These are phyloP conservation scores for Adelognathus sp. DNA, from an alignment of 2,888 invertebrate species.

Conservation along the genomic window DNA sequence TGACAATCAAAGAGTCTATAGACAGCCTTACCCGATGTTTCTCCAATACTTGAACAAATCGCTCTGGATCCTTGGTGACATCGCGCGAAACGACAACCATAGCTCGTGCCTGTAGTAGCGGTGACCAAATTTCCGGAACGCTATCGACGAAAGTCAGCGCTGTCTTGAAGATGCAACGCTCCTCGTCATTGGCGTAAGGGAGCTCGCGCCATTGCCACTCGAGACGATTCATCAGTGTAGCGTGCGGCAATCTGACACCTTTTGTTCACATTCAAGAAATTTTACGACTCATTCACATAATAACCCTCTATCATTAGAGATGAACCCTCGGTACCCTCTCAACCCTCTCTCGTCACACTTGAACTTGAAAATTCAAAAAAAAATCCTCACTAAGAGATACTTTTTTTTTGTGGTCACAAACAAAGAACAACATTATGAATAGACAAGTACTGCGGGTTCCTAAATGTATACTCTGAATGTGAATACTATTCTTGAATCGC, in stretches of 20 bases:
- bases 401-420: too few relatives aligned
- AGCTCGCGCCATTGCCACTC: slow-evolving; percentile 94
- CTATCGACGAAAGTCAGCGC: slow-evolving; percentile 96
- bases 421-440: too few relatives aligned
- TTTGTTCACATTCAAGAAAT: slow-evolving; percentile 42
- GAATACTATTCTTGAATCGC: too few relatives aligned
- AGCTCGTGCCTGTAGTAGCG: slow-evolving; percentile 86
- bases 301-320: too few relatives aligned
- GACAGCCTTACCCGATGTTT: slow-evolving; percentile 84
- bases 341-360: too few relatives aligned
- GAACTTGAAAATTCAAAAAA: too few relatives aligned
- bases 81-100: slow-evolving; percentile 89
- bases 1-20: not conserved
- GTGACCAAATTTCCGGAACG: slow-evolving; percentile 93
- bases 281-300: too few relatives aligned
- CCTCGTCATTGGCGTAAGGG: slow-evolving; percentile 87
- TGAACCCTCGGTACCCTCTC: too few relatives aligned
- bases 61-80: slow-evolving; percentile 90
- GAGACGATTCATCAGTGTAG: slow-evolving; percentile 90
- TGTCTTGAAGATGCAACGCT: slow-evolving; percentile 92
- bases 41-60: slow-evolving; percentile 86
- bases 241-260: slow-evolving; percentile 92
- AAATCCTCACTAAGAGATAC: too few relatives aligned
- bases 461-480: too few relatives aligned
- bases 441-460: too few relatives aligned